Evolutionary conservation across 2,888 invertebrate species (phyloP).

Genomic region (Drosophila testacea): DNA sequence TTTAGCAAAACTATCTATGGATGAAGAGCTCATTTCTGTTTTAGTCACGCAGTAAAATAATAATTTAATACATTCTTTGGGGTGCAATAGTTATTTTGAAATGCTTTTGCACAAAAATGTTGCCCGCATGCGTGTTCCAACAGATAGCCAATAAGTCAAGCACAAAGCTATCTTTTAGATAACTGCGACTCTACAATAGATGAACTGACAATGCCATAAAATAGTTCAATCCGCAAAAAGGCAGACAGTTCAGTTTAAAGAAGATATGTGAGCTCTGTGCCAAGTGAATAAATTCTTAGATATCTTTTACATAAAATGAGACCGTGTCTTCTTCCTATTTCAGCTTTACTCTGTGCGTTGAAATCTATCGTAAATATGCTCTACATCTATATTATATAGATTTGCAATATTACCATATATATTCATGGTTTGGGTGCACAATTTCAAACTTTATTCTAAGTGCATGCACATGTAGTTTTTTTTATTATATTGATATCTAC

Average conservation of each 20-base stretch:
- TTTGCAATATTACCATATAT: conserved; percentile 5
- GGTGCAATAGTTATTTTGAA: conserved; percentile 49
- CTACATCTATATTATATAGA: conserved; percentile 3
- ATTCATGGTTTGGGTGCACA: conserved; percentile 2
- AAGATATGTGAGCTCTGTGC: conserved; percentile 28
- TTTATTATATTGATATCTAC: conserved; percentile 2
- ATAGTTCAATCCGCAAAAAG: conserved; percentile 41
- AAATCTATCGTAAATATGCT: background rate
- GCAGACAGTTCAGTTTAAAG: conserved; percentile 11
- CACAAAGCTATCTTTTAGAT: conserved; percentile 25
- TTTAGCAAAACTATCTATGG: conserved; percentile 11
- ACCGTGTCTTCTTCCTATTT: background rate
- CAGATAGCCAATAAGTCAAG: conserved; percentile 56
- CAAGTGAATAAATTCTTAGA: conserved; percentile 6
- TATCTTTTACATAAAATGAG: background rate
- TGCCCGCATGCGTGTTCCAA: conserved; percentile 35
- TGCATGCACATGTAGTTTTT: conserved; percentile 2
- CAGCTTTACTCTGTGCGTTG: background rate
- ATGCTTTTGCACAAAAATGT: conserved; percentile 11
- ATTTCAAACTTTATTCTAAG: background rate
- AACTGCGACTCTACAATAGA: conserved; percentile 45
- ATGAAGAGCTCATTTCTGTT: conserved; percentile 20
- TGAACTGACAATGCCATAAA: conserved; percentile 64
- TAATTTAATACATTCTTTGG: conserved; percentile 57
- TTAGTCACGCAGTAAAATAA: conserved; percentile 38